Evolutionary conservation across 2,797 vertebrate genomes (phyloP).

Genomic region (Propithecus deckenii): DNA sequence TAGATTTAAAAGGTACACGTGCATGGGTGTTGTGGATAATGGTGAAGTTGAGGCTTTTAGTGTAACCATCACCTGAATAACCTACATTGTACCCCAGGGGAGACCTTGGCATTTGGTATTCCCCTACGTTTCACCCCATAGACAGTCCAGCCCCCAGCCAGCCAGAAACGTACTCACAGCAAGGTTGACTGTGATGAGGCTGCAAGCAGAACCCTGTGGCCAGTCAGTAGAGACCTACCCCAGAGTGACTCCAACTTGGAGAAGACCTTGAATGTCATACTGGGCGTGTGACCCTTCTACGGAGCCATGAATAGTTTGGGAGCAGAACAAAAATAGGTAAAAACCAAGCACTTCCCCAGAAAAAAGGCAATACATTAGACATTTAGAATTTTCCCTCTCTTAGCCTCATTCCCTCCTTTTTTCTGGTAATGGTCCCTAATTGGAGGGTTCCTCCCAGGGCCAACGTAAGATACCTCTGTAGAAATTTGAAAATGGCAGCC

Average conservation of each 20-base stretch:
- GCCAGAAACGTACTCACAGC: background rate
- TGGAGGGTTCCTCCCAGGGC: background rate
- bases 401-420: background rate
- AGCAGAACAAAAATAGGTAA: background rate
- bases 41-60: too few species aligned
- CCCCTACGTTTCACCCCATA: background rate
- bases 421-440: background rate
- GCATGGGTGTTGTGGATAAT: too few species aligned
- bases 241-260: background rate
- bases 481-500: background rate
- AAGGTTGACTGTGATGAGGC: background rate
- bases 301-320: background rate
- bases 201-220: background rate
- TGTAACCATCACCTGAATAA: too few species aligned
- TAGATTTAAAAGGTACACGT: too few species aligned
- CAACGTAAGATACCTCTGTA: background rate
- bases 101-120: too few species aligned
- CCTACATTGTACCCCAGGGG: too few species aligned
- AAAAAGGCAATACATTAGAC: background rate
- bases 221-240: background rate
- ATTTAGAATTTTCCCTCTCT: background rate
- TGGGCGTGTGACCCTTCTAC: background rate
- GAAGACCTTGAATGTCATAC: background rate
- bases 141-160: background rate
- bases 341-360: background rate